Base-by-base conservation (phyloP, 2,888 invertebrate species). In the Coelopa pilipes region DNA sequence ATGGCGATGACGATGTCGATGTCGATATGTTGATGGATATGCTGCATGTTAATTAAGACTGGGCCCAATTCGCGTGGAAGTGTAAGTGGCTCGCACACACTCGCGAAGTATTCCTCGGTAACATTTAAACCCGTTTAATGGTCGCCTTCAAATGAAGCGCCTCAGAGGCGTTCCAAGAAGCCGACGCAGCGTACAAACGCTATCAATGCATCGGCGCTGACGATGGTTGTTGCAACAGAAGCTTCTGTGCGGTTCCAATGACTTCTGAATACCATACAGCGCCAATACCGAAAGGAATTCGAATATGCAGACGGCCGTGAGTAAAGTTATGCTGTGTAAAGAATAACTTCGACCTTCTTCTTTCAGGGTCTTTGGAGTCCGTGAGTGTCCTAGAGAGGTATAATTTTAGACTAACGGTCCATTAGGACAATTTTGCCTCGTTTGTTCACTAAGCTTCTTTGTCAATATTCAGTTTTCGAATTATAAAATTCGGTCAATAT, bases 141-240 rank as follows among this genome's bases (percentile, higher is more conserved):
- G 49, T 21, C 19, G 19, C 49, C 19, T 10, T 21, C 47, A 53
- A 66, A 49, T 50, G 4, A 49, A 49, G 15, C 47, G 21, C 46
- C 57, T 69, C 45, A 55, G 19, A 17, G 68, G 45, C 68, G 55
- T 69, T 69, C 57, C 57, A 57, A 57, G 68, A 69, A 70, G 12
- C 34, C 34, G 34, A 34, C 34, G 46, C 59, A 47, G 59, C 59
- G 69, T 34, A 34, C 34, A 7, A 7, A 69, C 59, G 46, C 19
- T 59, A 59, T 59, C 57, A 57, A 7, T 15, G 15, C 73, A 70
- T 72, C 70, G 68, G 71, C 71, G 72, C 76, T 75, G 70, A 59
- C 71, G 75, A 74, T 72, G 75, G 75, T 77, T 74, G 74, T 76
- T 67, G 65, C 76, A 76, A 73, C 75, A 76, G 76, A 59, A 73